Evolutionary conservation across 2,888 invertebrate genomes (phyloP).

Genomic region (Phyto melanocephala): DNA sequence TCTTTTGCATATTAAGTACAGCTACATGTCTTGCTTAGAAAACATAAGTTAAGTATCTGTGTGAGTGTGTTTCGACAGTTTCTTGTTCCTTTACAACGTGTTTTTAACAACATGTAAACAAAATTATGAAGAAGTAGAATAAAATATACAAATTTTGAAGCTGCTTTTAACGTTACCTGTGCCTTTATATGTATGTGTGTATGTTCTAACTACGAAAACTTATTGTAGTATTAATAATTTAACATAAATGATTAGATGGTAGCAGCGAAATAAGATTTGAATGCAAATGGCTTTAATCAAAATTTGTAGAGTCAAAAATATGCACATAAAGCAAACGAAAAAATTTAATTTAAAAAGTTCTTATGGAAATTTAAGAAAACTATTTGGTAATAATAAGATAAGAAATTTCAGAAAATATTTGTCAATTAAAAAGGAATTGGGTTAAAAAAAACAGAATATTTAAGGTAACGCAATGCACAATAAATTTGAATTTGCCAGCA

Average conservation of each 20-base stretch:
- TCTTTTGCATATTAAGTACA: slow-evolving; percentile 47
- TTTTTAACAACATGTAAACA: slow-evolving; percentile 53
- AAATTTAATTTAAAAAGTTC: background rate
- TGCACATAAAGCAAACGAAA: background rate
- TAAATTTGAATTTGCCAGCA: too few relatives aligned
- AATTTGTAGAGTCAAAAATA: background rate
- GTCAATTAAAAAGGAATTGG: too few relatives aligned
- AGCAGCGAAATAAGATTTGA: slow-evolving; percentile 1
- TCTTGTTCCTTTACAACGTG: background rate
- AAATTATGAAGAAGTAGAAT: slow-evolving; percentile 40
- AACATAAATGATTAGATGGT: slow-evolving; percentile 19
- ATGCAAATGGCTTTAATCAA: slow-evolving; percentile 7
- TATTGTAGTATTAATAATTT: slow-evolving; percentile 47
- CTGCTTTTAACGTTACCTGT: background rate
- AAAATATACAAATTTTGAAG: background rate
- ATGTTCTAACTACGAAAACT: too few relatives aligned
- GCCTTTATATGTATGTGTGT: background rate
- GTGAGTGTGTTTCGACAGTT: background rate
- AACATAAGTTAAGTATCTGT: background rate
- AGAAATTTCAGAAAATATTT: too few relatives aligned
- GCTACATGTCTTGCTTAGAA: background rate
- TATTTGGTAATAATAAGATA: too few relatives aligned
- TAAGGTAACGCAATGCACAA: too few relatives aligned
- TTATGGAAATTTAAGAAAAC: background rate
- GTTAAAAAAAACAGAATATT: too few relatives aligned